A percentile compares a stretch with the other conserved stretches of the same genome.
These are phyloP conservation scores for Camponotus floridanus DNA, from an alignment of 1,140 invertebrate genomes.

Conservation along the genomic window DNA sequence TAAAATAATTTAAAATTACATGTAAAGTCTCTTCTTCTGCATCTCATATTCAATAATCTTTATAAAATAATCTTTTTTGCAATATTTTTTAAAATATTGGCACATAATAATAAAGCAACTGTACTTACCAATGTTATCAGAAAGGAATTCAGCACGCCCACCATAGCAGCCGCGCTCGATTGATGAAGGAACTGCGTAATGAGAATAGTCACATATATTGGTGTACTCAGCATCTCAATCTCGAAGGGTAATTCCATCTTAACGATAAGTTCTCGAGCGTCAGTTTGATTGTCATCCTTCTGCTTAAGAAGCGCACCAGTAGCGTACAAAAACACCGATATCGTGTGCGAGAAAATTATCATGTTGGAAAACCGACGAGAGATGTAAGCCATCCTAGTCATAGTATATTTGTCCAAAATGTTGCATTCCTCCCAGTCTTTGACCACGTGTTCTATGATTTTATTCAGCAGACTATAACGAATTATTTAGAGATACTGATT, in stretches of 20 bases:
- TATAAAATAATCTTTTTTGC: background rate
- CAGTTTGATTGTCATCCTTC: background rate
- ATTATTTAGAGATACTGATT: slow-evolving; percentile 21
- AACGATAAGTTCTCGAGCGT: slow-evolving; percentile 38
- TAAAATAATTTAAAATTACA: background rate
- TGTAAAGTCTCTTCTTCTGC: background rate
- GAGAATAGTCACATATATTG: slow-evolving; percentile 45
- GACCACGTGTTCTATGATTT: slow-evolving; percentile 53
- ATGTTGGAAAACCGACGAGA: slow-evolving; percentile 33
- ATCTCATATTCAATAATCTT: background rate
- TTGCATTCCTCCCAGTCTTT: slow-evolving; percentile 57
- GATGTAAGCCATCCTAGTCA: slow-evolving; percentile 22
- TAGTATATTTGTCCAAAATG: background rate
- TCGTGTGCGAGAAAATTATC: background rate
- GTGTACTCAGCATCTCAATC: background rate
- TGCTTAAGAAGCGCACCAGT: slow-evolving; percentile 7
- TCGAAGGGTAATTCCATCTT: slow-evolving; percentile 66
- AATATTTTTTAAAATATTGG: background rate
- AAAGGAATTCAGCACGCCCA: slow-evolving; percentile 37
- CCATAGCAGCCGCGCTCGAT: background rate
- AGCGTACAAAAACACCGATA: background rate
- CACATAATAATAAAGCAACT: background rate
- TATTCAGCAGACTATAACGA: slow-evolving; percentile 45
- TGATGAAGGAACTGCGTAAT: slow-evolving; percentile 57
- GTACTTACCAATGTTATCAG: slow-evolving; percentile 59